Percentiles rank a stretch among this genome's conserved stretches.
Evolutionary conservation across 2,888 invertebrate species (phyloP).

Genomic region (Agrilus cyanescens): DNA sequence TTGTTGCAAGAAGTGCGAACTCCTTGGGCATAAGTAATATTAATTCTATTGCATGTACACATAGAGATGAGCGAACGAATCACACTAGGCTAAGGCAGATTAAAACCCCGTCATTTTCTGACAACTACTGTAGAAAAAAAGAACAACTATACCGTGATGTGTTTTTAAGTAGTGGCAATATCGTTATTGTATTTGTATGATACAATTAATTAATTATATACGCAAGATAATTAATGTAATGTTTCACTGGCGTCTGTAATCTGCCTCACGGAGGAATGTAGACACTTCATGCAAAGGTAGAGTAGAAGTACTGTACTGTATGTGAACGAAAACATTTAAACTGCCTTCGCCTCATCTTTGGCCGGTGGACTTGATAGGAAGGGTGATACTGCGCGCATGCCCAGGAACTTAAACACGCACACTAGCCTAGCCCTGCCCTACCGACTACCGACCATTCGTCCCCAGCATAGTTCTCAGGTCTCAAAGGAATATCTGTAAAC

Average conservation of each 20-base stretch:
- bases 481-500: slow-evolving; percentile 40
- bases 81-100: slow-evolving; percentile 27
- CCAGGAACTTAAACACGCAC: slow-evolving; percentile 25
- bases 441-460: slow-evolving; percentile 12
- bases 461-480: slow-evolving; percentile 23
- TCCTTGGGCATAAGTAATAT: slow-evolving; percentile 14
- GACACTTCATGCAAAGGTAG: slow-evolving; percentile 25
- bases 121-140: slow-evolving; percentile 22
- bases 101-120: slow-evolving; percentile 17
- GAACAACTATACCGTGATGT: slow-evolving; percentile 17
- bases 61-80: slow-evolving; percentile 22
- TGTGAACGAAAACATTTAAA: no score
- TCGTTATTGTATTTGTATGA: not conserved
- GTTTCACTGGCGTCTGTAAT: slow-evolving; percentile 18
- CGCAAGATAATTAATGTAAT: no score
- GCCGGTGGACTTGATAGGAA: slow-evolving; percentile 29
- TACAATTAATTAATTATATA: no score
- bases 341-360: slow-evolving; percentile 32
- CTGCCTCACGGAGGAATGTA: slow-evolving; percentile 30
- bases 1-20: slow-evolving; percentile 9
- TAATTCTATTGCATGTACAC: slow-evolving; percentile 28
- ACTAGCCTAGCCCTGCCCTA: slow-evolving; percentile 21
- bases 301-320: slow-evolving; percentile 15
- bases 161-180: slow-evolving; percentile 18
- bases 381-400: slow-evolving; percentile 17